phyloP scores from a whole-genome alignment of 2,113 vertebrate species.

The Halcyon malimbica region DNA sequence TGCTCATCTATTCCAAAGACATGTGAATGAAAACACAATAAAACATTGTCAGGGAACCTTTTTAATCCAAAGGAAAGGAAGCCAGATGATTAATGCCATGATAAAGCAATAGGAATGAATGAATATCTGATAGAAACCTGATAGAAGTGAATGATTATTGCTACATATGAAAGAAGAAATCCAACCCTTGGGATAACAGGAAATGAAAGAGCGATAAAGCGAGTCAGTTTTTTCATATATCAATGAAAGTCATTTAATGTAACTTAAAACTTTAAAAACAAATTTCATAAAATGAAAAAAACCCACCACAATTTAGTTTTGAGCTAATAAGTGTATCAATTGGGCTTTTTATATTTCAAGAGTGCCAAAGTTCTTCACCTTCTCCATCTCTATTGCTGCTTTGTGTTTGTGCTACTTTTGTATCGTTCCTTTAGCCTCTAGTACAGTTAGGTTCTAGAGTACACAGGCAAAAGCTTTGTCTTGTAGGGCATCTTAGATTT shows the following conservation, averaged over 20 bases:
- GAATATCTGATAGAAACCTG: background rate
- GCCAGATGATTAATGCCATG: background rate
- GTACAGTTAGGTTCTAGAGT: background rate
- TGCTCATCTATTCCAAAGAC: background rate
- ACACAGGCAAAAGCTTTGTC: background rate
- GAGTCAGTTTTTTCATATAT: background rate
- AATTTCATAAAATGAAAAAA: background rate
- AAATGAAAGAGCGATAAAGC: slow-evolving; percentile 12
- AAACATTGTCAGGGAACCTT: background rate
- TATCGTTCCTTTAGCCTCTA: background rate
- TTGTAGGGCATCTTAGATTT: background rate
- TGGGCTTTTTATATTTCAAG: background rate
- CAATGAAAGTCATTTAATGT: background rate
- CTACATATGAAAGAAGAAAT: background rate
- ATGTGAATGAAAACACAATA: background rate
- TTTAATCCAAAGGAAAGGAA: background rate
- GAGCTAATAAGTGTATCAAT: background rate
- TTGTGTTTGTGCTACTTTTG: background rate
- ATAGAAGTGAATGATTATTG: background rate
- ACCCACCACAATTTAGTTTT: background rate
- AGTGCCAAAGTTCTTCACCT: background rate
- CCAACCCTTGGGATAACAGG: background rate
- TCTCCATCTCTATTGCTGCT: background rate
- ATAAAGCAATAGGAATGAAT: background rate
- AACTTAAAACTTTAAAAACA: background rate